phyloP scores from a whole-genome alignment of 2,888 invertebrate species.

The Muschampia plurimacula region DNA sequence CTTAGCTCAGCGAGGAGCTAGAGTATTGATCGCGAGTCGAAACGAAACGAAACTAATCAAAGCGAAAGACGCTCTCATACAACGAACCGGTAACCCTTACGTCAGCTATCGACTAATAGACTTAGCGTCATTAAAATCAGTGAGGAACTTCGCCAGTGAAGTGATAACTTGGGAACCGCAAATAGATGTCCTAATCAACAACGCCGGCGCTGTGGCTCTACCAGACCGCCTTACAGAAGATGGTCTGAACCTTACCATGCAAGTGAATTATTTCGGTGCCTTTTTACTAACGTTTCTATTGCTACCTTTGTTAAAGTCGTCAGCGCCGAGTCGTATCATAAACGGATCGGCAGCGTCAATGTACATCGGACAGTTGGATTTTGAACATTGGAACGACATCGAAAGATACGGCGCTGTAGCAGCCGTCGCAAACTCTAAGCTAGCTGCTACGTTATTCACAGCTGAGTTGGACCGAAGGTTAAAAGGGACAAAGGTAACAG shows the following conservation, averaged over 20 bases:
- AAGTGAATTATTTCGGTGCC: slow-evolving; percentile 90
- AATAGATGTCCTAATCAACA: slow-evolving; percentile 85
- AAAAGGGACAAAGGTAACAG: slow-evolving; percentile 86
- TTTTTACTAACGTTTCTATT: slow-evolving; percentile 90
- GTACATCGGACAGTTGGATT: slow-evolving; percentile 71
- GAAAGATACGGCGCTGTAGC: slow-evolving; percentile 61
- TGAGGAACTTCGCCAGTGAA: slow-evolving; percentile 83
- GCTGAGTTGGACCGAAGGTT: slow-evolving; percentile 84
- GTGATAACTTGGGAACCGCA: slow-evolving; percentile 66
- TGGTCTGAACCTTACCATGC: slow-evolving; percentile 88
- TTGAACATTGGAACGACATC: slow-evolving; percentile 70
- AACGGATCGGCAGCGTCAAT: slow-evolving; percentile 88
- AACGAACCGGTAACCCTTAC: slow-evolving; percentile 63
- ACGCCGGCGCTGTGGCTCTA: slow-evolving; percentile 82
- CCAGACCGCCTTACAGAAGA: slow-evolving; percentile 84
- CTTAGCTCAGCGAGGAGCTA: slow-evolving; percentile 76
- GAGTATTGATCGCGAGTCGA: slow-evolving; percentile 81
- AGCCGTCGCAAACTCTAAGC: slow-evolving; percentile 76
- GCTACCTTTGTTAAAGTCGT: slow-evolving; percentile 78
- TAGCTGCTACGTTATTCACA: slow-evolving; percentile 87
- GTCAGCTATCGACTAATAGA: slow-evolving; percentile 69
- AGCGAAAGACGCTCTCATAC: slow-evolving; percentile 65
- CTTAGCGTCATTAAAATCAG: slow-evolving; percentile 75
- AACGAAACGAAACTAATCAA: slow-evolving; percentile 72
- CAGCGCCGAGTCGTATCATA: slow-evolving; percentile 86